Evolutionary conservation across 2,888 invertebrate species (phyloP).

Genomic region (Nomada fabriciana): DNA sequence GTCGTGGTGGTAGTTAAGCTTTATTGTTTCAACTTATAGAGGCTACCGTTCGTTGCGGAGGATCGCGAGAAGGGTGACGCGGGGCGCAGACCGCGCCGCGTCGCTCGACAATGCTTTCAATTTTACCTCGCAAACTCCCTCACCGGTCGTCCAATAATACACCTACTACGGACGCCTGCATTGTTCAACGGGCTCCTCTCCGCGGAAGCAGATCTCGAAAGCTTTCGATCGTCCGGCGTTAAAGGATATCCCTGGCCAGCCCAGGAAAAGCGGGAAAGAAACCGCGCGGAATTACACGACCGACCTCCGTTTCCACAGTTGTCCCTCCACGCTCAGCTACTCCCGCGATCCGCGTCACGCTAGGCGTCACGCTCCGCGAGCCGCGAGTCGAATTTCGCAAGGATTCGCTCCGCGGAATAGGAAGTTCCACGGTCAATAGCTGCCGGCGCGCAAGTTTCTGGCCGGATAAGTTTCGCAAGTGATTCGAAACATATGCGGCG

Average conservation of each 20-base stretch:
- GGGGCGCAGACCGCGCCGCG: slow-evolving; percentile 61
- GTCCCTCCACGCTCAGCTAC: slow-evolving; percentile 53
- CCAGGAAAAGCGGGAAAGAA: background rate
- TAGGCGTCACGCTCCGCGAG: slow-evolving; percentile 50
- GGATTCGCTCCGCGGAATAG: slow-evolving; percentile 44
- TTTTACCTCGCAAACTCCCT: slow-evolving; percentile 63
- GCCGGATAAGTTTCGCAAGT: slow-evolving; percentile 72
- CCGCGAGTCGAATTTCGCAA: slow-evolving; percentile 45
- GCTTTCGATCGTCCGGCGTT: slow-evolving; percentile 1
- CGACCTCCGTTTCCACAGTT: slow-evolving; percentile 33
- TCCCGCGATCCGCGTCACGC: slow-evolving; percentile 45
- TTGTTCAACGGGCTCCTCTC: slow-evolving; percentile 47
- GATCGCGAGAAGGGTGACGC: slow-evolving; percentile 49
- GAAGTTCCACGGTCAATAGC: slow-evolving; percentile 51
- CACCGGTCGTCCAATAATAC: slow-evolving; percentile 62
- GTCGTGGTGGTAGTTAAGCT: slow-evolving; percentile 78
- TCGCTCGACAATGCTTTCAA: slow-evolving; percentile 69
- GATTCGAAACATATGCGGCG: slow-evolving; percentile 81
- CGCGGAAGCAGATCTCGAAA: slow-evolving; percentile 56
- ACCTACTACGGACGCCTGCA: slow-evolving; percentile 55
- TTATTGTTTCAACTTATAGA: slow-evolving; percentile 80
- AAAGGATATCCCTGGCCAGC: no score
- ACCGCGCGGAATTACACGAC: background rate
- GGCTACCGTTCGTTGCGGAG: slow-evolving; percentile 57
- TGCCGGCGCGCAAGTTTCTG: background rate